These are phyloP conservation scores for Drosophila mayri DNA, from an alignment of 1,140 invertebrate genomes.

Conservation along the genomic window DNA sequence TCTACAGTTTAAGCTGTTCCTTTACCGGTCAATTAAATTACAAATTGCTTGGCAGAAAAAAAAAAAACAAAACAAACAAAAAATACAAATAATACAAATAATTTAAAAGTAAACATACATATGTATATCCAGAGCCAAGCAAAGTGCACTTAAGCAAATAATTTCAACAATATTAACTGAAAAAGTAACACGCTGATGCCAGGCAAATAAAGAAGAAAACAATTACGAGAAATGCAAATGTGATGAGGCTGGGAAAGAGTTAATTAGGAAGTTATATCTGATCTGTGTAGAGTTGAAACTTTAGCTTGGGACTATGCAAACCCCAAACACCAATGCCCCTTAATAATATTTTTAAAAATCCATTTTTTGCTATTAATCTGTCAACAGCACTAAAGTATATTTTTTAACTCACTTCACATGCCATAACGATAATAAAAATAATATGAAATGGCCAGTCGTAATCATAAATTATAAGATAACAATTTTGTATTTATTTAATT, in stretches of 20 bases:
- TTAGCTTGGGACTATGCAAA: neutral
- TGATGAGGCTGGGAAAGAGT: constrained; percentile 28
- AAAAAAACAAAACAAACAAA: neutral
- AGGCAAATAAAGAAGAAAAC: constrained; percentile 22
- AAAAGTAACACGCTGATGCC: constrained; percentile 9
- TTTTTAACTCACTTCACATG: neutral
- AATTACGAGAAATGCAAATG: constrained; percentile 39
- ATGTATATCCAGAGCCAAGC: constrained; percentile 2
- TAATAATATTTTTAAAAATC: neutral
- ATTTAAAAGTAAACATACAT: neutral
- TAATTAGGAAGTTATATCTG: constrained; percentile 11
- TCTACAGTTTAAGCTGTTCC: constrained; percentile 11
- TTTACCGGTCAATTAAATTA: constrained; percentile 16
- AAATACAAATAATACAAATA: neutral
- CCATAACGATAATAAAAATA: neutral
- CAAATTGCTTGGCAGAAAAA: constrained; percentile 8
- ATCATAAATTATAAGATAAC: neutral
- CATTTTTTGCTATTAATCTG: neutral
- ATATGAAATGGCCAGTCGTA: neutral
- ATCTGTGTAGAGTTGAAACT: neutral
- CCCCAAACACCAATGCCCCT: no score
- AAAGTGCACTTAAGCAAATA: constrained; percentile 23
- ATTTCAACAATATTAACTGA: constrained; percentile 31
- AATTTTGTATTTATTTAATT: neutral
- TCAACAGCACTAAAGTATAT: neutral